Evolutionary conservation across 2,888 invertebrate genomes (phyloP).

Genomic region (Ophioninae sp.): DNA sequence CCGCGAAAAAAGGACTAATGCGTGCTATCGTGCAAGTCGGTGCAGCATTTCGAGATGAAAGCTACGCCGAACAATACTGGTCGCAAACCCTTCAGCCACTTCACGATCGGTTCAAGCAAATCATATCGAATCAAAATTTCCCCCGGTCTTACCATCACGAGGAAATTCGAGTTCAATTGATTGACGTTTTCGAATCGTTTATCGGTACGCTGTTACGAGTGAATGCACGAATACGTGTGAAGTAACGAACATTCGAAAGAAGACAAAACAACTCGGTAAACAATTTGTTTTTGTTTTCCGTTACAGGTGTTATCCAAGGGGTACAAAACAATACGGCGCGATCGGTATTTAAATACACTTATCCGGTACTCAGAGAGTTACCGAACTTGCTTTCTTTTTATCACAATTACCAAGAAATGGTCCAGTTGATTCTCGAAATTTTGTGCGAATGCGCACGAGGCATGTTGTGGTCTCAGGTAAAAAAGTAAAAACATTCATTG

Average conservation of each 20-base stretch:
- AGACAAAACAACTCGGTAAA: not conserved
- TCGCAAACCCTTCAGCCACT: constrained; percentile 80
- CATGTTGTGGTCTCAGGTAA: constrained; percentile 85
- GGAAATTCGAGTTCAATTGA: constrained; percentile 85
- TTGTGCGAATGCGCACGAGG: constrained; percentile 88
- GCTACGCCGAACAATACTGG: constrained; percentile 70
- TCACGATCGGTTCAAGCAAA: constrained; percentile 83
- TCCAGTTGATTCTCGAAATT: constrained; percentile 88
- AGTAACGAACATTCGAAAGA: not conserved
- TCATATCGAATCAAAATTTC: constrained; percentile 83
- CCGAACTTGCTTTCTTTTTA: constrained; percentile 88
- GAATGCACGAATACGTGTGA: not conserved
- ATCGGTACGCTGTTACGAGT: constrained; percentile 80
- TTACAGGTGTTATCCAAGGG: constrained; percentile 86
- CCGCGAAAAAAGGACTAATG: constrained; percentile 86
- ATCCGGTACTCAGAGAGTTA: constrained; percentile 86
- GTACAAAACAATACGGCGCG: constrained; percentile 81
- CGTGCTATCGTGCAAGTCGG: constrained; percentile 88
- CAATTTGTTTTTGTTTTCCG: constrained; percentile 1
- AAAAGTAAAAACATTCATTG: constrained; percentile 27
- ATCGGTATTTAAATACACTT: constrained; percentile 84
- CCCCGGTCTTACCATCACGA: constrained; percentile 84
- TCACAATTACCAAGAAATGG: constrained; percentile 90
- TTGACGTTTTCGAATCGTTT: constrained; percentile 89
- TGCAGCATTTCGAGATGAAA: constrained; percentile 79